Evolutionary conservation across 2,113 vertebrate genomes (phyloP), one percentile per base, ranked within the genome.

Genomic region (Antechinus stuartii): DNA sequence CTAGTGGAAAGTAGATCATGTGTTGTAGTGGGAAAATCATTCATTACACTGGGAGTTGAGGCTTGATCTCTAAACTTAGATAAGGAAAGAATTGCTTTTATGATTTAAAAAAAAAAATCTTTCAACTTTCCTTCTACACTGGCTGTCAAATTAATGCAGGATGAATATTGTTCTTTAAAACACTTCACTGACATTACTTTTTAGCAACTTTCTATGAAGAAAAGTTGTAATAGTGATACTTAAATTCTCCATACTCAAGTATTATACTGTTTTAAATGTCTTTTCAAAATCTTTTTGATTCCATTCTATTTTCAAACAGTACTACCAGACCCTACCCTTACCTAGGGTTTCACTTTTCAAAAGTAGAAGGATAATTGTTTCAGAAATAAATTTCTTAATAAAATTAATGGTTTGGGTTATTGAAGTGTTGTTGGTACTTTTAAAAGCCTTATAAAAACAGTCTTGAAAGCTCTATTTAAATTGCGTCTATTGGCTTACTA

Each of bases 401-500:
- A 94, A n/a, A 89, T 76, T 55, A 89, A 76, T 90, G 2, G 19
- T 46, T 56, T 92, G n/a, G 35, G 11, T 92, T 57, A 57, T 1
- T 93, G 84, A n/a, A 12, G 0, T 89, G 84, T 94, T 90, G 26
- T 52, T 90, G 42, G 8, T 91, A 27, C 30, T 95, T 94, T 96
- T 54, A 19, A 89, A 90, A 90, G 53, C 52, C 11, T 61, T 35
- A 89, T 95, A 30, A 92, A 94, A 52, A 22, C 52, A 84, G 19
- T 90, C 50, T 46, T 54, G 90, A 96, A 56, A 89, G 90, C 90
- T 93, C 92, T 95, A 23, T 94, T 90, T 53, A 84, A 93, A 56
- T 95, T 49, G 27, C 14, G 54, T 89, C 91, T 89, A 50, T 8
- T 76, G 94, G 54, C 49, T 91, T 94, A 42, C 54, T n/a, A 91